These are phyloP conservation scores for Chalcosyrphus nemorum DNA, from an alignment of 2,888 invertebrate species.

Conservation along the genomic window DNA sequence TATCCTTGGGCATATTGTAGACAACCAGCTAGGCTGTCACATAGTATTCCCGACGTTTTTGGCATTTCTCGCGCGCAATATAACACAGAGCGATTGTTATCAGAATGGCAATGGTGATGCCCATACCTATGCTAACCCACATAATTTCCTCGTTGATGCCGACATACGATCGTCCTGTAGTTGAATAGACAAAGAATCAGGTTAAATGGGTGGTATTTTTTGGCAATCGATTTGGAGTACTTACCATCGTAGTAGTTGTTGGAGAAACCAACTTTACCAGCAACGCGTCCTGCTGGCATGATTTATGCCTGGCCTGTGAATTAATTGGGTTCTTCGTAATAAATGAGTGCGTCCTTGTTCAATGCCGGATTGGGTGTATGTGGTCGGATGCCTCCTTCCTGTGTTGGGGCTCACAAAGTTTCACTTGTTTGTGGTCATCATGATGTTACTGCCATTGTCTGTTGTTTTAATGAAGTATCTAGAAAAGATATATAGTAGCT, in stretches of 20 bases:
- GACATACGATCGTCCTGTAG: conserved; percentile 90
- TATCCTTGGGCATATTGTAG: conserved; percentile 55
- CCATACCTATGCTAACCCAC: conserved; percentile 91
- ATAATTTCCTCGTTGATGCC: conserved; percentile 94
- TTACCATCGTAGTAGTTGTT: conserved; percentile 81
- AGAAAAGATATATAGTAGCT: conserved; percentile 9
- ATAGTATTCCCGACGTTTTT: conserved; percentile 88
- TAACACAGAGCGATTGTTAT: conserved; percentile 93
- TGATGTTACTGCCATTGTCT: conserved; percentile 31
- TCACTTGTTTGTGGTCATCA: conserved; percentile 29
- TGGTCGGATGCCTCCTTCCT: not conserved
- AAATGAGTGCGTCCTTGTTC: conserved; percentile 25
- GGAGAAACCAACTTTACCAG: conserved; percentile 82
- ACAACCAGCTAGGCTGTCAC: conserved; percentile 85
- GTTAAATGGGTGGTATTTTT: not conserved
- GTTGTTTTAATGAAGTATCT: conserved; percentile 28
- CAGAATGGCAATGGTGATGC: conserved; percentile 87
- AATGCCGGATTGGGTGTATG: not conserved
- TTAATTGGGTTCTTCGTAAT: conserved; percentile 25
- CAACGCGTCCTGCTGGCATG: conserved; percentile 82
- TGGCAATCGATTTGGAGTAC: conserved; percentile 20
- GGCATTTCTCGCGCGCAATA: conserved; percentile 91
- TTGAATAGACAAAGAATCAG: conserved; percentile 8
- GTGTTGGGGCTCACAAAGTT: not conserved
- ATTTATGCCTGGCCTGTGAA: conserved; percentile 20